Conservation (phyloP, 2,797 vertebrate species). For the Muraenolepis orangiensis region DNA sequence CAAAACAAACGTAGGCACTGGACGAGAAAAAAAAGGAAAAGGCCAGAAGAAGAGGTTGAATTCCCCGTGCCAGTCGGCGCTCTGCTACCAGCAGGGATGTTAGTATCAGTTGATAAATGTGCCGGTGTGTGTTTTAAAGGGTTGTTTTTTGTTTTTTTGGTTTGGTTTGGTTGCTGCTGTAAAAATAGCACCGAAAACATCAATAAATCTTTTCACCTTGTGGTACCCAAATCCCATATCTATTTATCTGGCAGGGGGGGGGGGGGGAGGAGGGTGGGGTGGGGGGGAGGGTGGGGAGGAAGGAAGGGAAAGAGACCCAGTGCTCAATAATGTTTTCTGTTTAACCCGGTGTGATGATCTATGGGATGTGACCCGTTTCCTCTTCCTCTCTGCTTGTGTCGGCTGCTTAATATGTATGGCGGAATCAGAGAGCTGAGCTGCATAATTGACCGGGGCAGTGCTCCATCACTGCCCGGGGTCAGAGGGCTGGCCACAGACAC, state of each 20-base stretch:
- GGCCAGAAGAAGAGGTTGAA: no score
- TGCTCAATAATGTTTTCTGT: constrained; percentile 47
- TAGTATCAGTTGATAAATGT: constrained; percentile 43
- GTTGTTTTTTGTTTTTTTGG: constrained; percentile 32
- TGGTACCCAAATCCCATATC: constrained; percentile 46
- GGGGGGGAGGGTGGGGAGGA: background rate
- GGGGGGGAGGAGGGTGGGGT: background rate
- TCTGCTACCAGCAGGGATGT: constrained; percentile 37
- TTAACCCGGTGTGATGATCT: constrained; percentile 46
- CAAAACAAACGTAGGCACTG: constrained; percentile 10
- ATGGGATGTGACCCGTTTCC: constrained; percentile 20
- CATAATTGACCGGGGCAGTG: constrained; percentile 54
- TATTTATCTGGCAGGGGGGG: constrained; percentile 28
- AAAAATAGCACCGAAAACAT: constrained; percentile 38
- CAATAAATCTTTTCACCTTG: constrained; percentile 59
- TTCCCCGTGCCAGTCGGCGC: constrained; percentile 14
- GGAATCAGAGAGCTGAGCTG: constrained; percentile 34
- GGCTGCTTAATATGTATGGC: constrained; percentile 50
- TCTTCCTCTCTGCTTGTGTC: constrained; percentile 25
- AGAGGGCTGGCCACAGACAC: constrained; percentile 40
- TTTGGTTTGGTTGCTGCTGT: no score
- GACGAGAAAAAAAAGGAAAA: background rate
- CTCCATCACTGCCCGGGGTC: constrained; percentile 42
- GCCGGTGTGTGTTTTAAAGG: no score
- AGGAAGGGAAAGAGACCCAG: constrained; percentile 15